Conservation (phyloP, 2,888 invertebrate genomes). For the Mesoligia furuncula region DNA sequence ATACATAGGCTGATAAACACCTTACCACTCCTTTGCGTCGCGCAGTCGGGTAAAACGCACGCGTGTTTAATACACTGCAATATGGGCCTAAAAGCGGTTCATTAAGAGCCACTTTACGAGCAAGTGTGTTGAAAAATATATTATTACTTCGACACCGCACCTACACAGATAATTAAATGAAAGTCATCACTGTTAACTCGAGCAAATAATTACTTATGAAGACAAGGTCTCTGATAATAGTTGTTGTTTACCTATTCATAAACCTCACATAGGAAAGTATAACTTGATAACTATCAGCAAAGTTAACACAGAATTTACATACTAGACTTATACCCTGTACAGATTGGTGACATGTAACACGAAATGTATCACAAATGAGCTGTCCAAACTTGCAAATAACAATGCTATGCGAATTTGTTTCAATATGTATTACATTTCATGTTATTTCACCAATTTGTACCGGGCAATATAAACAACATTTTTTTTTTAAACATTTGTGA, state of each 20-base stretch:
- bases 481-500: not conserved
- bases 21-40: no score
- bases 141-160: not conserved
- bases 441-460: not conserved
- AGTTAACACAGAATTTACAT: not conserved
- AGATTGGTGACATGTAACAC: not conserved
- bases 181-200: conserved; percentile 21
- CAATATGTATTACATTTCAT: not conserved
- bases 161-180: conserved; percentile 23
- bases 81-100: no score
- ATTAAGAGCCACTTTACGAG: no score
- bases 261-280: not conserved
- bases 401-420: not conserved
- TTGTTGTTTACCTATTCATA: not conserved
- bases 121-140: conserved; percentile 1
- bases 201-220: conserved; percentile 17
- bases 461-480: not conserved
- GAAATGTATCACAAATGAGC: not conserved
- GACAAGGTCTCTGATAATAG: not conserved
- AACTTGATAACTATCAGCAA: not conserved
- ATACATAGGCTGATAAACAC: no score
- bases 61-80: no score
- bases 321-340: not conserved
- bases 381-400: not conserved
- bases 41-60: no score